Base-by-base conservation (phyloP, 2,888 invertebrate species). In the Athalia cordata region DNA sequence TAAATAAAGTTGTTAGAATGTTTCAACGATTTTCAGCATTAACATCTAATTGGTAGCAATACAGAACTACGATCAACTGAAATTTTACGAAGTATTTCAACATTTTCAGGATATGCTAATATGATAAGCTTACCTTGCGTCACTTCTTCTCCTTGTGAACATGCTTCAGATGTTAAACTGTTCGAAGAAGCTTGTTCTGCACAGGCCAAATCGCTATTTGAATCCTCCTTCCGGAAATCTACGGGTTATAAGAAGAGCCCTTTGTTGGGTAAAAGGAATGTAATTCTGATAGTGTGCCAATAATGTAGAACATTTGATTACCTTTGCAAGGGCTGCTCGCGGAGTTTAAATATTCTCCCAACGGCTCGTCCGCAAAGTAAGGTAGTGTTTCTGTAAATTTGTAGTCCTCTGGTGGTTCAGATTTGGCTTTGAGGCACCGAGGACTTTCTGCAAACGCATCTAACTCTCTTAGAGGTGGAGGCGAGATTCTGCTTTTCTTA, bases 401-500 rank as follows among this genome's bases (percentile, higher is more conserved):
- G 7, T 62, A 77, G n/a, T 77, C 77, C 4, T 55, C 57, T 4
- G 77, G 29, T 29, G 29, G 77, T 52, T 77, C 77, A 4, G 67
- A 65, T 15, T 77, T 77, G 4, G 70, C 62, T 13, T 66, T 61
- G 4, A 77, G 55, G 15, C 6, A 49, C 15, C 72, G 70, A 11
- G 72, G 72, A 72, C 15, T 50, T 7, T n/a, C 15, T n/a, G 11
- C 11, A 4, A 57, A 15, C 13, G 47, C 11, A n/a, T 70, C 77
- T 29, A 77, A 50, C 50, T 77, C 77, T 62, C 29, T 77, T 3
- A 70, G 59, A n/a, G 78, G 47, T 13, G 78, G 76, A 13, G 78
- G 75, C 13, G 78, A 78, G 47, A 57, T 77, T 49, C 61, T 76
- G 59, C 67, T 57, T 61, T 52, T 65, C 57, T 78, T 78, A n/a